A percentile compares a stretch with the other conserved stretches of the same genome.
Evolutionary conservation across 1,140 invertebrate genomes (phyloP).

Genomic region (Micrasema minimum): DNA sequence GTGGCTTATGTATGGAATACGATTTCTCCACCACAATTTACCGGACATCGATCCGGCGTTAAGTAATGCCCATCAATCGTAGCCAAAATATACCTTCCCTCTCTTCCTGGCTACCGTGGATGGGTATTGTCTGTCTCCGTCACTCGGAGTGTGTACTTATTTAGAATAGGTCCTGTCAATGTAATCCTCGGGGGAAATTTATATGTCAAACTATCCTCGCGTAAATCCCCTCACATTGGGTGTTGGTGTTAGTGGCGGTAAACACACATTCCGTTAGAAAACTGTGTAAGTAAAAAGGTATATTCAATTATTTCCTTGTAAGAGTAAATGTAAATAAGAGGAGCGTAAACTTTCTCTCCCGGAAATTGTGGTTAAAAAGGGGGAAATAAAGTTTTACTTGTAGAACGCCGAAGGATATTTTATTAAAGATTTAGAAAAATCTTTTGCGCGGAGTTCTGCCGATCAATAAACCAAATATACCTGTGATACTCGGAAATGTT

Average conservation of each 20-base stretch:
- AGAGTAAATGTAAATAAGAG: slow-evolving; percentile 1
- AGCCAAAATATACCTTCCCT: slow-evolving; percentile 23
- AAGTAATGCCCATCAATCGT: slow-evolving; percentile 44
- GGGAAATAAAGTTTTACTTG: too few relatives aligned
- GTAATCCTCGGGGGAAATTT: slow-evolving; percentile 49
- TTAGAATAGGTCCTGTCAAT: slow-evolving; percentile 50
- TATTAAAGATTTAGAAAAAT: too few relatives aligned
- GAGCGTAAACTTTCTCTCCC: slow-evolving; percentile 3
- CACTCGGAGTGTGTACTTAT: slow-evolving; percentile 40
- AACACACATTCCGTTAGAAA: slow-evolving; percentile 6
- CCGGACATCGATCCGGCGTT: slow-evolving; percentile 37
- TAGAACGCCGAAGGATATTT: too few relatives aligned
- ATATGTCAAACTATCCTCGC: slow-evolving; percentile 51
- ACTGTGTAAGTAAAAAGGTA: slow-evolving; percentile 27
- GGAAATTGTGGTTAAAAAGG: slow-evolving; percentile 1
- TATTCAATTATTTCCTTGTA: slow-evolving; percentile 22
- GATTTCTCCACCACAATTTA: slow-evolving; percentile 33
- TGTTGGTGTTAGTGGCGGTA: slow-evolving; percentile 17
- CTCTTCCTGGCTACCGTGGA: neutral
- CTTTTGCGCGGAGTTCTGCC: too few relatives aligned
- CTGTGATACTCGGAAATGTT: too few relatives aligned
- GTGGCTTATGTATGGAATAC: slow-evolving; percentile 30
- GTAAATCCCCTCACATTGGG: slow-evolving; percentile 32
- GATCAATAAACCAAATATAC: too few relatives aligned
- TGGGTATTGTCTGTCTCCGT: slow-evolving; percentile 28